A percentile compares a stretch with the other conserved stretches of the same genome.
Conservation (phyloP, 2,888 invertebrate genomes). For the Dorcus parallelipipedus region DNA sequence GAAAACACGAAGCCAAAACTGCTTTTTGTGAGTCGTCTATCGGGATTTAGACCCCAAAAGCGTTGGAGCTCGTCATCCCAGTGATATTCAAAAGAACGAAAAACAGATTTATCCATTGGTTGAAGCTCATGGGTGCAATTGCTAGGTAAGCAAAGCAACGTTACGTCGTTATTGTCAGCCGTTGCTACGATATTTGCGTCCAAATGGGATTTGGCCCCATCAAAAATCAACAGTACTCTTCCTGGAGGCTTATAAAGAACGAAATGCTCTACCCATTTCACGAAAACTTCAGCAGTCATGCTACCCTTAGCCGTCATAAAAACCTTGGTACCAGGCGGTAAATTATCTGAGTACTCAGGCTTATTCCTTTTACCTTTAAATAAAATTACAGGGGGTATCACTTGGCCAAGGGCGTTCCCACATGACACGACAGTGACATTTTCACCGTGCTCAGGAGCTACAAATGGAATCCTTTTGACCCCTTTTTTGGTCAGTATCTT, state of each 20-base stretch:
- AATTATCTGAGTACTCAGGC: no score
- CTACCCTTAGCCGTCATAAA: slow-evolving; percentile 31
- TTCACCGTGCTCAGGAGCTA: no score
- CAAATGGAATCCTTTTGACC: slow-evolving; percentile 25
- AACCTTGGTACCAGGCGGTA: background rate
- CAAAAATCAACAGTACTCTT: slow-evolving; percentile 30
- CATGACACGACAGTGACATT: no score
- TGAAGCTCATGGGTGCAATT: slow-evolving; percentile 33
- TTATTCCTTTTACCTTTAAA: slow-evolving; percentile 33
- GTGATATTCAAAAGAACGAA: slow-evolving; percentile 33
- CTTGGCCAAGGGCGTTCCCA: slow-evolving; percentile 36
- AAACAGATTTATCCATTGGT: slow-evolving; percentile 36
- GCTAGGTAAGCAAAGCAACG: slow-evolving; percentile 30
- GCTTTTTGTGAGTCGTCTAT: no score
- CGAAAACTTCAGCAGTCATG: slow-evolving; percentile 28
- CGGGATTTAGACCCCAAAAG: slow-evolving; percentile 30
- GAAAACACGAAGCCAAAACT: slow-evolving; percentile 30
- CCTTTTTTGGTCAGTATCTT: slow-evolving; percentile 31
- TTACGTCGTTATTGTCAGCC: slow-evolving; percentile 32
- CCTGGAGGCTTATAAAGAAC: slow-evolving; percentile 24
- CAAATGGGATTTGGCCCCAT: slow-evolving; percentile 36
- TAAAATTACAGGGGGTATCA: slow-evolving; percentile 35
- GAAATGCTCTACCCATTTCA: background rate
- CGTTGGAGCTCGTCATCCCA: slow-evolving; percentile 38
- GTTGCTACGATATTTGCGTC: slow-evolving; percentile 33